Evolutionary conservation across 2,113 vertebrate genomes (phyloP).

Genomic region (Ctenomys sociabilis): DNA sequence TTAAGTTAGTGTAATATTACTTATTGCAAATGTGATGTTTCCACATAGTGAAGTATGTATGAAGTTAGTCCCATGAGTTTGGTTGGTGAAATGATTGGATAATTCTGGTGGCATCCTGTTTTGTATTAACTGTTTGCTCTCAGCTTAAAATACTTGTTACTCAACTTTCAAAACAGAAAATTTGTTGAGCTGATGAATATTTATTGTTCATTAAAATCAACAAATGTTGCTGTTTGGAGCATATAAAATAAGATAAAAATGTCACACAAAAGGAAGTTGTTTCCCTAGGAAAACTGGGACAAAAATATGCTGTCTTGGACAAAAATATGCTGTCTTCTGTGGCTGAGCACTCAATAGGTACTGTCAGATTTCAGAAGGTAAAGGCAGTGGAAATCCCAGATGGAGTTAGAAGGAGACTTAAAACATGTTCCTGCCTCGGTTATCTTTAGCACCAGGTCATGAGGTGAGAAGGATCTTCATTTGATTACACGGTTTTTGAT

Average conservation of each 20-base stretch:
- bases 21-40: not conserved
- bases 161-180: not conserved
- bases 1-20: not conserved
- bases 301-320: accelerated
- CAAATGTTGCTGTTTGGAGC: not conserved
- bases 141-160: not conserved
- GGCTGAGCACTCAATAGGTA: too few species aligned
- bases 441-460: too few species aligned
- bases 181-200: not conserved
- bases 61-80: not conserved
- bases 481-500: not conserved
- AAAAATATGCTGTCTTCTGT: accelerated
- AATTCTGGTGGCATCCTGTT: not conserved
- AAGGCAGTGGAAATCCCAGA: too few species aligned
- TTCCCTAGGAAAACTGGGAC: accelerated
- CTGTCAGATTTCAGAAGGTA: not conserved
- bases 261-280: accelerated
- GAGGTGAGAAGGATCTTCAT: not conserved
- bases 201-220: not conserved
- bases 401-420: not conserved
- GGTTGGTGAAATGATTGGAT: not conserved
- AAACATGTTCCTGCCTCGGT: too few species aligned
- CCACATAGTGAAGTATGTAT: not conserved
- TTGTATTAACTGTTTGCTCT: not conserved
- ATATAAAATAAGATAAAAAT: not conserved